Conservation (phyloP, 2,888 invertebrate species). For the Cataglyphis altisquamis region DNA sequence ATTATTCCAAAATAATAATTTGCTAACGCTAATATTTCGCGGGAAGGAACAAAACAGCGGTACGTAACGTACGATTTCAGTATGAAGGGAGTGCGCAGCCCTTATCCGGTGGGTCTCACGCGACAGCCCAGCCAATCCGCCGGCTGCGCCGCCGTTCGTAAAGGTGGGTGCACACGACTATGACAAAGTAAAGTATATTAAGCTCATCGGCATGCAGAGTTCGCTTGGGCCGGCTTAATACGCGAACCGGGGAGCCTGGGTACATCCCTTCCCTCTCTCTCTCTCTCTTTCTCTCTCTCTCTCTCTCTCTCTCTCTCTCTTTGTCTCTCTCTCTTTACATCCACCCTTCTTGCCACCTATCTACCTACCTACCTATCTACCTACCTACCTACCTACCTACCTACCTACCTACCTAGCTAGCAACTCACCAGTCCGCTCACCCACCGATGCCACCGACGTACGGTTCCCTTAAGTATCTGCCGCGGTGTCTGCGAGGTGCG, state of each 20-base stretch:
- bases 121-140: slow-evolving; percentile 53
- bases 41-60: slow-evolving; percentile 25
- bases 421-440: slow-evolving; percentile 31
- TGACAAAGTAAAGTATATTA: slow-evolving; percentile 84
- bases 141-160: slow-evolving; percentile 57
- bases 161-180: slow-evolving; percentile 73
- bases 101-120: slow-evolving; percentile 60
- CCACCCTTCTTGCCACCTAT: slow-evolving; percentile 55
- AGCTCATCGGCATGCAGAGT: slow-evolving; percentile 84
- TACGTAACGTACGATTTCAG: slow-evolving; percentile 42
- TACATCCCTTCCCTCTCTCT: slow-evolving; percentile 63
- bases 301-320: slow-evolving; percentile 6
- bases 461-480: slow-evolving; percentile 70
- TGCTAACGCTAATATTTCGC: background rate
- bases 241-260: slow-evolving; percentile 72
- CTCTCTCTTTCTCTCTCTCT: background rate
- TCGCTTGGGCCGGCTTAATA: slow-evolving; percentile 81
- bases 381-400: slow-evolving; percentile 43
- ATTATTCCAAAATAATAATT: background rate
- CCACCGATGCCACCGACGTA: slow-evolving; percentile 64
- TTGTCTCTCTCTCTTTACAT: background rate
- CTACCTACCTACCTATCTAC: slow-evolving; percentile 34
- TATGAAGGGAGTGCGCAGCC: slow-evolving; percentile 21
- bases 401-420: slow-evolving; percentile 24
- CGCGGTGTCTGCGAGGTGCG: slow-evolving; percentile 66